Conservation (phyloP, 2,113 vertebrate genomes). For the Cervus canadensis region DNA sequence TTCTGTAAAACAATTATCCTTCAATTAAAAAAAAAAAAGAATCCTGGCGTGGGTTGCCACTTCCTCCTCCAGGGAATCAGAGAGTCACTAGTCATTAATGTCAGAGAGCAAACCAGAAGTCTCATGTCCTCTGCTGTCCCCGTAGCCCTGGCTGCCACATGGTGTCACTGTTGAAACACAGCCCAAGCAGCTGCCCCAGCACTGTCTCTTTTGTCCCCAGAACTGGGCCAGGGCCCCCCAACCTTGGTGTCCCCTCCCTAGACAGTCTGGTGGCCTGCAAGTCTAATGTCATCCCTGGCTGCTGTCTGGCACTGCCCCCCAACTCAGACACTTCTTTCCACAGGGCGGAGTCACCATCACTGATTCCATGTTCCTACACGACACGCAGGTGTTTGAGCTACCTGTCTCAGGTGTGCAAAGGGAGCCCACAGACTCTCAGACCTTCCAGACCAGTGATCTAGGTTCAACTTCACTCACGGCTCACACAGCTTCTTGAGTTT, state of each 20-base stretch:
- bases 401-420: neutral
- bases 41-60: neutral
- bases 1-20: neutral
- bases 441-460: neutral
- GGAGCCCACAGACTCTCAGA: neutral
- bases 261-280: neutral
- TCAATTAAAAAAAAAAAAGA: neutral
- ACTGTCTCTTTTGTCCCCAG: neutral
- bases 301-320: neutral
- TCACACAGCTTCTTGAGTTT: neutral
- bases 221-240: neutral
- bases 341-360: neutral
- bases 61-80: neutral
- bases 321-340: neutral
- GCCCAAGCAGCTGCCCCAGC: neutral
- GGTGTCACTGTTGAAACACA: constrained; percentile 74
- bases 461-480: neutral
- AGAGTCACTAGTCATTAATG: neutral
- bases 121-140: neutral
- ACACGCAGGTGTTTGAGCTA: neutral
- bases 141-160: constrained; percentile 41
- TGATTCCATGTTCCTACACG: too few species aligned
- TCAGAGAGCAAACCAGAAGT: neutral
- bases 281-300: neutral
- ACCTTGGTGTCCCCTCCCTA: neutral